phyloP scores from a whole-genome alignment of 2,888 invertebrate species.

The Morinoia aosen region DNA sequence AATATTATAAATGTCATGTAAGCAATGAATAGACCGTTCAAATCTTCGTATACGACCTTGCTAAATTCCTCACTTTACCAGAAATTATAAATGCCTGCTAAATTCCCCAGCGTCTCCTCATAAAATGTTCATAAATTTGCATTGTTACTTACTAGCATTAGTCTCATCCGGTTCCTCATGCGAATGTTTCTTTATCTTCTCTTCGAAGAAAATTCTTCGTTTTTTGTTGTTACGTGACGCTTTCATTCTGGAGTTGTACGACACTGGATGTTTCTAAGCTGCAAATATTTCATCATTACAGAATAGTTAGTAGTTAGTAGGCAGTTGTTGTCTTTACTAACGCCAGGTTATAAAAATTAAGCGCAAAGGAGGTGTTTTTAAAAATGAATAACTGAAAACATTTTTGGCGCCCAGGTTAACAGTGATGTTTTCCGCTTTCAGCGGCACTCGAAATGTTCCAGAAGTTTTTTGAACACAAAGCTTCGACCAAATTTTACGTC shows the following conservation, averaged over 20 bases:
- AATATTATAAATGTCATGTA: not conserved
- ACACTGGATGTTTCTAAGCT: not conserved
- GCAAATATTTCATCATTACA: not conserved
- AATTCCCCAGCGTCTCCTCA: no score
- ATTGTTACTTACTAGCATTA: not conserved
- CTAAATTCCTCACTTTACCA: no score
- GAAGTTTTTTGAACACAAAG: no score
- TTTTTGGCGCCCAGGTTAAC: not conserved
- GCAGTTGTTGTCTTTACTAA: not conserved
- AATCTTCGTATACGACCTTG: not conserved
- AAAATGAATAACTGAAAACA: not conserved
- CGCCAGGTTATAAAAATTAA: not conserved
- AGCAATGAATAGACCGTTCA: not conserved
- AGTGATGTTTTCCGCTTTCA: not conserved
- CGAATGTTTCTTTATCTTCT: not conserved
- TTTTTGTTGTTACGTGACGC: not conserved
- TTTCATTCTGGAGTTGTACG: not conserved
- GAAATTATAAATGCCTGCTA: no score
- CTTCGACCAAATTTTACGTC: no score
- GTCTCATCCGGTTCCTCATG: not conserved
- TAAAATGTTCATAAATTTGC: no score
- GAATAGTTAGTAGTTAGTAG: not conserved
- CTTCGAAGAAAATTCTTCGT: not conserved
- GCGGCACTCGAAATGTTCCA: not conserved
- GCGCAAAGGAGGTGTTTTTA: not conserved